A percentile compares a stretch with the other conserved stretches of the same genome.
Evolutionary conservation across 2,113 vertebrate genomes (phyloP).

Genomic region (Tragelaphus strepsiceros): DNA sequence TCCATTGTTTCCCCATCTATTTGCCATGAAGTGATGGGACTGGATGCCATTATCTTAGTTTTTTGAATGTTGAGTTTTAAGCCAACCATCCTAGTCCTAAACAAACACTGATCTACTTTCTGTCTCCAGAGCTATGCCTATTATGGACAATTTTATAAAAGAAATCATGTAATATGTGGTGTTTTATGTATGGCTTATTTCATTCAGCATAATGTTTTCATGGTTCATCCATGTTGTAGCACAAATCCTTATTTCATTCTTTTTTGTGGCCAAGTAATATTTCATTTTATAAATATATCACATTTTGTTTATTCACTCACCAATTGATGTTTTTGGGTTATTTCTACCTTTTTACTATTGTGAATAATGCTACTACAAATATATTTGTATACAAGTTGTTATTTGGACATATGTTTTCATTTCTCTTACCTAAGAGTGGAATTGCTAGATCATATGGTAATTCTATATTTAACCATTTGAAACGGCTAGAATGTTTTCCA

Average conservation of each 20-base stretch:
- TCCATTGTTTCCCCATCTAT: not conserved
- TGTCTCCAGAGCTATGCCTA: not conserved
- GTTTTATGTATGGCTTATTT: not conserved
- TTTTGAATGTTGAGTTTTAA: not conserved
- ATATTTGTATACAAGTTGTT: not conserved
- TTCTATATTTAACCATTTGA: not conserved
- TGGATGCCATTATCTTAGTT: not conserved
- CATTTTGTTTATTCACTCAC: not conserved
- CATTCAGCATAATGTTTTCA: not conserved
- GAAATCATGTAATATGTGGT: not conserved
- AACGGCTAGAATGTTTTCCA: not conserved
- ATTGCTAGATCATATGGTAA: not conserved
- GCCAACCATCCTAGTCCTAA: not conserved
- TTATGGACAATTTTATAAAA: not conserved
- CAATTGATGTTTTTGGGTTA: not conserved
- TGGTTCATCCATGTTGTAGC: not conserved
- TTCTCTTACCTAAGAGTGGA: not conserved
- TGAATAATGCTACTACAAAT: not conserved
- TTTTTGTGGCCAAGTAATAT: not conserved
- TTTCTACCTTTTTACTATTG: not conserved
- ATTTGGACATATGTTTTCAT: not conserved
- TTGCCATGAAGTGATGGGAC: not conserved
- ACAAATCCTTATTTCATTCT: not conserved
- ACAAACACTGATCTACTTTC: not conserved
- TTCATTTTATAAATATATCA: not conserved